A percentile compares a stretch with the other conserved stretches of the same genome.
Evolutionary conservation across 2,888 invertebrate genomes (phyloP).

Genomic region (Scaptodrosophila latifasciaeformis): DNA sequence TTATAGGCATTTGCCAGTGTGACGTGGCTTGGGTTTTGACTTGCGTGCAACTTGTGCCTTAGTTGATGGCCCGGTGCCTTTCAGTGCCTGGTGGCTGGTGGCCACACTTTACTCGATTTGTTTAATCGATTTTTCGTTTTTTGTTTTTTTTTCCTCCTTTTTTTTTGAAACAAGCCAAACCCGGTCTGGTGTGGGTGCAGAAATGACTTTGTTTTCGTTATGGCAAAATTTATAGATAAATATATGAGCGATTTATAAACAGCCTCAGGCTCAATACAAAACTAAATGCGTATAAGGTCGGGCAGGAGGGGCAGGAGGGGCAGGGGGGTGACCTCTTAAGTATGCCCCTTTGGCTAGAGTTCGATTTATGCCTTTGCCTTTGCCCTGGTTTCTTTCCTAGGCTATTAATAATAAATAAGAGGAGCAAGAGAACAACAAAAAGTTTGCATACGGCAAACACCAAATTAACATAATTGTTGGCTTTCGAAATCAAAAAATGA

Average conservation of each 20-base stretch:
- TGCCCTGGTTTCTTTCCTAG: too few species aligned
- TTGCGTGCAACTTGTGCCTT: conserved; percentile 17
- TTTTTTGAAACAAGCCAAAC: not conserved
- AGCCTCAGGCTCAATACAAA: too few species aligned
- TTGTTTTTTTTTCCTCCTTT: not conserved
- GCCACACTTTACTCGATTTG: conserved; percentile 65
- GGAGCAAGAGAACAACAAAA: conserved; percentile 4
- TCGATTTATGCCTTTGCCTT: too few species aligned
- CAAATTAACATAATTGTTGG: conserved; percentile 62
- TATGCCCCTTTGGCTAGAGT: not conserved
- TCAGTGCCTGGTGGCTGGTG: conserved; percentile 25
- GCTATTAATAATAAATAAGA: conserved; percentile 19
- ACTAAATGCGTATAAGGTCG: too few species aligned
- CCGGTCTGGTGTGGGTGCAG: too few species aligned
- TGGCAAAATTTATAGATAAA: too few species aligned
- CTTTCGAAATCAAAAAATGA: conserved; percentile 5
- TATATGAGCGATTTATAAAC: too few species aligned
- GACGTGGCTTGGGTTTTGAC: not conserved
- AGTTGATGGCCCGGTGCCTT: conserved; percentile 25
- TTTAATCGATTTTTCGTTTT: conserved; percentile 64
- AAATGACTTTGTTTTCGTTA: too few species aligned
- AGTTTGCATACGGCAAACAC: conserved; percentile 9
- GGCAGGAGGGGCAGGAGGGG: not conserved
- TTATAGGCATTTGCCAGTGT: conserved; percentile 19
- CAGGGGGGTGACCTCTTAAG: conserved; percentile 11